phyloP scores from a whole-genome alignment of 2,888 invertebrate species.

The Dioctria linearis region DNA sequence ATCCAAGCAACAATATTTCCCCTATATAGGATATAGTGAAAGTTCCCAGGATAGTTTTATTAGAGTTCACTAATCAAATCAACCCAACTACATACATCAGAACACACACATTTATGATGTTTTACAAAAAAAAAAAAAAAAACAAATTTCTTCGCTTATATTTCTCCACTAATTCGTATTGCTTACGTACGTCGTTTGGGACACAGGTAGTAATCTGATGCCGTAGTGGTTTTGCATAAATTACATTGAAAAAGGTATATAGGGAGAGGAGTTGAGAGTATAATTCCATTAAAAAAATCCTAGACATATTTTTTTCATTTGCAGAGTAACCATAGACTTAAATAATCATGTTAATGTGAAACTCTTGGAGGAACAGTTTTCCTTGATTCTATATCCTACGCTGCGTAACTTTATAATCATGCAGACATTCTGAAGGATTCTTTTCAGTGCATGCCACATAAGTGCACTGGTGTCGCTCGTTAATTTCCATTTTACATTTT shows the following conservation, averaged over 20 bases:
- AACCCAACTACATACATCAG: no score
- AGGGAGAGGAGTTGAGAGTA: neutral
- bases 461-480: conserved; percentile 7
- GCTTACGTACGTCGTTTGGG: neutral
- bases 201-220: neutral
- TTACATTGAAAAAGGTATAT: neutral
- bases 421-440: neutral
- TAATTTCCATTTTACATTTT: conserved; percentile 4
- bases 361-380: neutral
- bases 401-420: neutral
- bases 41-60: no score
- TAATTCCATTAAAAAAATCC: neutral
- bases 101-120: no score
- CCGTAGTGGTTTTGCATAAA: conserved; percentile 6
- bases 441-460: neutral
- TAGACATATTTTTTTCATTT: neutral
- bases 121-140: no score
- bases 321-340: neutral
- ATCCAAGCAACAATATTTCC: no score
- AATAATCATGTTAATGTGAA: neutral
- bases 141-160: no score
- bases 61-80: no score
- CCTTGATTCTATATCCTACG: neutral
- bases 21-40: no score
- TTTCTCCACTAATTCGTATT: no score